Percentiles rank a stretch among this genome's conserved stretches.
Evolutionary conservation across 2,113 vertebrate genomes (phyloP).

Genomic region (Pterocles gutturalis): DNA sequence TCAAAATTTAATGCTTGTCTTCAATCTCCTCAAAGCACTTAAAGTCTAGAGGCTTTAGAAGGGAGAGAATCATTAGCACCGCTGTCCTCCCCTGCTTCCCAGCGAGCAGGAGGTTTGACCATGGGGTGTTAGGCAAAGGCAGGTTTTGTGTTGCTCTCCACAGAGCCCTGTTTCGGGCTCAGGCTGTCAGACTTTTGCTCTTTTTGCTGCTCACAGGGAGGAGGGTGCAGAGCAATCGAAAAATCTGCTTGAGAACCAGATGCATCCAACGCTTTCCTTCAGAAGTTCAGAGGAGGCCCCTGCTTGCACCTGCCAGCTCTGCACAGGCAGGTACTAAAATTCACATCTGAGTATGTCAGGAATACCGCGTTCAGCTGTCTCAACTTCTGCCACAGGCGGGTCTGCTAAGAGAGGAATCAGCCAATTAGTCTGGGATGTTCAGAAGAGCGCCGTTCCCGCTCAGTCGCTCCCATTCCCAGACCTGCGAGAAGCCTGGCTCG

Average conservation of each 20-base stretch:
- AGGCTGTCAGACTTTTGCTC: not conserved
- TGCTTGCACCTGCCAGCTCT: not conserved
- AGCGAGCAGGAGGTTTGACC: not conserved
- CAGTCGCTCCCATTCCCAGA: not conserved
- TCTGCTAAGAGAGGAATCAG: not conserved
- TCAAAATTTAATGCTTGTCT: conserved; percentile 52
- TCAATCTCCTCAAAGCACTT: conserved; percentile 13
- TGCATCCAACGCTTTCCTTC: not conserved
- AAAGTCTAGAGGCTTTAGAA: conserved; percentile 10
- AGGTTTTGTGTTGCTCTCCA: not conserved
- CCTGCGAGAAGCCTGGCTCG: not conserved
- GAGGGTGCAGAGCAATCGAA: not conserved
- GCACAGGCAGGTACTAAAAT: not conserved
- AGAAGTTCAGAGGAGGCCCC: not conserved
- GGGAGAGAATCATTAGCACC: not conserved
- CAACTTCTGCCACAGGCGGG: not conserved
- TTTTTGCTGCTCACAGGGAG: not conserved
- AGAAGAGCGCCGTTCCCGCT: fast-evolving
- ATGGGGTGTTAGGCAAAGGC: not conserved
- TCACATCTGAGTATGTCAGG: not conserved
- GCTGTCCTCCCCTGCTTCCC: not conserved
- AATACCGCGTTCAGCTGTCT: not conserved
- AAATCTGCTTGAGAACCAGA: not conserved
- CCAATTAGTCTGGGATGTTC: not conserved
- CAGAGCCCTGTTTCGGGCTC: not conserved